Evolutionary conservation across 1,140 invertebrate species (phyloP).

Genomic region (Thalassaphorura encarpata): DNA sequence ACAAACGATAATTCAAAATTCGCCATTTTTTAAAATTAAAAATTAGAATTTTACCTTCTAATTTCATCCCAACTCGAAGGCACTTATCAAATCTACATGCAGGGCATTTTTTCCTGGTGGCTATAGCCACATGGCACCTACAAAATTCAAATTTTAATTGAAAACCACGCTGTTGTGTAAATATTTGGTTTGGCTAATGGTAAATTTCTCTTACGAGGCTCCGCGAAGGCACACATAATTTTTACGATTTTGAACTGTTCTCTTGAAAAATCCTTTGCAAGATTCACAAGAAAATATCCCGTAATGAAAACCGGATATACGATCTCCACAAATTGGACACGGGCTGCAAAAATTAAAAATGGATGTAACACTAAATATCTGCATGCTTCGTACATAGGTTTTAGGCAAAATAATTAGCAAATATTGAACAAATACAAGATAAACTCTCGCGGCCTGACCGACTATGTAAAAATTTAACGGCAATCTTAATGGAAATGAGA

Average conservation of each 20-base stretch:
- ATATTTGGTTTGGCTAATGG: too few species aligned
- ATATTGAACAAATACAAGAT: too few species aligned
- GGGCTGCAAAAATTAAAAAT: conserved; percentile 51
- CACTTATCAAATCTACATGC: conserved; percentile 96
- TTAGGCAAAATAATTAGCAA: neutral
- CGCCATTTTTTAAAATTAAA: neutral
- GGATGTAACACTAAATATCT: too few species aligned
- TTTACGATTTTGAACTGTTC: conserved; percentile 95
- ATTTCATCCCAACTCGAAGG: conserved; percentile 89
- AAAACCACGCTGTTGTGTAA: too few species aligned
- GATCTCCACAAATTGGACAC: conserved; percentile 89
- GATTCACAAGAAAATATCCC: conserved; percentile 96
- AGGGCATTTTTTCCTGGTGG: conserved; percentile 91
- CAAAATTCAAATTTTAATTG: too few species aligned
- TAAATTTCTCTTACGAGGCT: too few species aligned
- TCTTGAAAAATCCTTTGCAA: conserved; percentile 96
- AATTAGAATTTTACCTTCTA: conserved; percentile 57
- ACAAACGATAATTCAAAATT: neutral
- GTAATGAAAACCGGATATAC: conserved; percentile 90
- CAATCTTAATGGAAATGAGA: too few species aligned
- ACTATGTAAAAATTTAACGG: too few species aligned
- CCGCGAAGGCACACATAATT: conserved; percentile 89
- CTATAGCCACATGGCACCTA: conserved; percentile 47
- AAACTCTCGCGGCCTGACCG: too few species aligned
- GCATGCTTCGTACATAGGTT: too few species aligned